Percentiles rank a stretch among this genome's conserved stretches.
phyloP scores from a whole-genome alignment of 2,113 vertebrate genomes.

The Brachionichthys hirsutus region DNA sequence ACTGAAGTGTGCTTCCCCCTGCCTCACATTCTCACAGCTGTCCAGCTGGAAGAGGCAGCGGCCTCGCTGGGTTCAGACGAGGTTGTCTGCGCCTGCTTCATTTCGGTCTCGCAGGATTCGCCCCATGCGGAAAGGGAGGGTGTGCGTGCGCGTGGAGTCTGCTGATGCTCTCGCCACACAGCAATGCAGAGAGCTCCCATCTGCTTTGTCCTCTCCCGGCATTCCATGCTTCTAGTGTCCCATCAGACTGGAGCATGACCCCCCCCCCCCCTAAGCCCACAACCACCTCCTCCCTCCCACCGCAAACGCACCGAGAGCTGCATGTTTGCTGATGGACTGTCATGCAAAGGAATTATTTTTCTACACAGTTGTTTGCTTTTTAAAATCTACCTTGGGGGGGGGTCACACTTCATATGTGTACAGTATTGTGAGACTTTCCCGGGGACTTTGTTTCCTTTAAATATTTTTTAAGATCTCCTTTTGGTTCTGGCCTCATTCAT shows the following conservation, averaged over 20 bases:
- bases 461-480: neutral
- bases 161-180: conserved; percentile 50
- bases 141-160: conserved; percentile 22
- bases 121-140: conserved; percentile 41
- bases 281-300: conserved; percentile 46
- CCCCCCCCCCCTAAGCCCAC: conserved; percentile 53
- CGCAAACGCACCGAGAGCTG: conserved; percentile 17
- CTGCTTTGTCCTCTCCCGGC: conserved; percentile 75
- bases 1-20: conserved; percentile 61
- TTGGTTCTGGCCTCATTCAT: neutral
- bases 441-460: neutral
- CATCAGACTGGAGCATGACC: conserved; percentile 68
- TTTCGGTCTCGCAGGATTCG: conserved; percentile 67
- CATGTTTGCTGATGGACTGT: conserved; percentile 16
- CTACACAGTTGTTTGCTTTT: conserved; percentile 1
- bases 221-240: conserved; percentile 70
- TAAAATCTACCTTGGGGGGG: no score
- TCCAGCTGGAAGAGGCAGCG: conserved; percentile 47
- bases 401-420: no score
- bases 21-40: conserved; percentile 47
- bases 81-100: conserved; percentile 59
- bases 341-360: conserved; percentile 21
- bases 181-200: conserved; percentile 66
- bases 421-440: neutral
- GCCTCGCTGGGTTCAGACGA: conserved; percentile 57